Percentiles rank a stretch among this genome's conserved stretches.
Evolutionary conservation across 2,113 vertebrate genomes (phyloP).

Genomic region (Carlito syrichta): DNA sequence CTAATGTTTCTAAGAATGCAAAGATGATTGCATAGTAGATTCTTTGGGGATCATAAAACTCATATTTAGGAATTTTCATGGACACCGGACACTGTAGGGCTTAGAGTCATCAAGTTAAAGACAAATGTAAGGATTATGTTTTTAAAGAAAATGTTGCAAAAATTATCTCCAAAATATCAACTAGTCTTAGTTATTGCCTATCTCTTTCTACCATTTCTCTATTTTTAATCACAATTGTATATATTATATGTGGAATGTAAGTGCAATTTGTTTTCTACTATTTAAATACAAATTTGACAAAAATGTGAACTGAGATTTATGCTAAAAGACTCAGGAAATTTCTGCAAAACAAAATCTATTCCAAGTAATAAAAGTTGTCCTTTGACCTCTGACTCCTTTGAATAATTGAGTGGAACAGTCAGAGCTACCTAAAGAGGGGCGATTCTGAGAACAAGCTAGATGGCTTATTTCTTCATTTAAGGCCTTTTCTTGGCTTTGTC

Average conservation of each 20-base stretch:
- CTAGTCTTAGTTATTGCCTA: neutral
- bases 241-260: neutral
- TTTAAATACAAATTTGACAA: slow-evolving; percentile 13
- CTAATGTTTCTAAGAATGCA: neutral
- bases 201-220: neutral
- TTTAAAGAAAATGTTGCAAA: slow-evolving; percentile 22
- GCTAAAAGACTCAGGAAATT: neutral
- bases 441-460: slow-evolving; percentile 31
- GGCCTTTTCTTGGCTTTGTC: neutral
- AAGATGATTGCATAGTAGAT: neutral
- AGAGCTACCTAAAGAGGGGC: neutral
- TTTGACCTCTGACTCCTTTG: slow-evolving; percentile 42
- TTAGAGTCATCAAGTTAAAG: neutral
- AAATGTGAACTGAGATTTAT: neutral
- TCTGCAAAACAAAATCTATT: slow-evolving; percentile 6
- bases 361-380: neutral
- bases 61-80: neutral
- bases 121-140: neutral
- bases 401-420: slow-evolving; percentile 20
- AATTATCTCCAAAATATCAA: neutral
- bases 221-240: neutral
- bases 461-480: slow-evolving; percentile 19
- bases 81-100: neutral
- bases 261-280: neutral
- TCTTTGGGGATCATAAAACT: neutral